phyloP scores from a whole-genome alignment of 1,140 invertebrate species.

The Asobara japonica region DNA sequence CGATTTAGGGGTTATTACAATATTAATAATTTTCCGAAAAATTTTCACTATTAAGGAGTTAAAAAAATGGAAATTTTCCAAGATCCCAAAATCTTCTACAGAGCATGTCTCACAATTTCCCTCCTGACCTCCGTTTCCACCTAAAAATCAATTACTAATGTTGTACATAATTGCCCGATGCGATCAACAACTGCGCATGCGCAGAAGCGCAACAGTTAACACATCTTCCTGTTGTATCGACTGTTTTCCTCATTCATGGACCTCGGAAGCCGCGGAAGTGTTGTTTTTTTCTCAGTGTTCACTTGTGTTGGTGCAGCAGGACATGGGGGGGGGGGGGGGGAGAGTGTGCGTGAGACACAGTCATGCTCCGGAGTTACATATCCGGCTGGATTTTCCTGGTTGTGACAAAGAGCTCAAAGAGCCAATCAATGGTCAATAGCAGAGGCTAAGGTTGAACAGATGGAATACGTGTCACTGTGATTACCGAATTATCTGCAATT shows the following conservation, averaged over 20 bases:
- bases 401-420: background rate
- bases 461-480: background rate
- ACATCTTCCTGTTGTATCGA: background rate
- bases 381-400: background rate
- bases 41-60: too few species aligned
- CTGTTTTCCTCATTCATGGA: background rate
- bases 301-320: background rate
- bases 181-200: background rate
- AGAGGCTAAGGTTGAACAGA: background rate
- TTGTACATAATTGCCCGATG: too few species aligned
- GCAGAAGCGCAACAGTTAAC: background rate
- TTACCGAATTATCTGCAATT: too few species aligned
- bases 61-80: too few species aligned
- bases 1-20: too few species aligned
- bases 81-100: too few species aligned
- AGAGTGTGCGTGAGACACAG: background rate
- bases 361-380: background rate
- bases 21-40: too few species aligned
- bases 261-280: too few species aligned
- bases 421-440: background rate
- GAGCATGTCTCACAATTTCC: too few species aligned
- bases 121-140: too few species aligned
- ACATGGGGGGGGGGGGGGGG: background rate
- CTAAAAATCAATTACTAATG: too few species aligned
- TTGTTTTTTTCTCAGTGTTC: background rate